phyloP scores from a whole-genome alignment of 2,888 invertebrate genomes.

The Cremastinae sp. region DNA sequence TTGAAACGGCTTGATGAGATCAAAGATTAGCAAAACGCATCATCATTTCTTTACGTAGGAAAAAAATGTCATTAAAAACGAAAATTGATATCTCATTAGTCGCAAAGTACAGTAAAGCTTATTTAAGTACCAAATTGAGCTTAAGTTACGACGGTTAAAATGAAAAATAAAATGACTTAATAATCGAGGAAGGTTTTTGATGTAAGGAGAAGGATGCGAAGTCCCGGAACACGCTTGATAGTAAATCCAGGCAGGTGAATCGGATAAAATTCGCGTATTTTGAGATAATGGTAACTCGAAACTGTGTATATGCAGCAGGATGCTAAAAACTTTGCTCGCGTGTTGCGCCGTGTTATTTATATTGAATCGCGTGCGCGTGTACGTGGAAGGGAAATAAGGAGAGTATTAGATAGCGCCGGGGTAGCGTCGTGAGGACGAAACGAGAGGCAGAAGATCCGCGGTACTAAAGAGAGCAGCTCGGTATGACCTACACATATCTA shows the following conservation, averaged over 20 bases:
- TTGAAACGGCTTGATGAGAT: too few relatives aligned
- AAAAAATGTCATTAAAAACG: too few relatives aligned
- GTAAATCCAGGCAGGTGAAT: too few relatives aligned
- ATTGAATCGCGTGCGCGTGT: background rate
- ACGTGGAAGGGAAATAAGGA: constrained; percentile 4
- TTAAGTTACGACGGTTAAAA: too few relatives aligned
- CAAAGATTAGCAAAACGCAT: too few relatives aligned
- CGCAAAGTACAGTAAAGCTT: too few relatives aligned
- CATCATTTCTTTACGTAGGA: too few relatives aligned
- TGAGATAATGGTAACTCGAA: constrained; percentile 17
- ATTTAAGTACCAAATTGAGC: too few relatives aligned
- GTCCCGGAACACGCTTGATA: too few relatives aligned
- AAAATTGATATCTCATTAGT: too few relatives aligned
- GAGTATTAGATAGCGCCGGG: constrained; percentile 7
- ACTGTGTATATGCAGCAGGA: constrained; percentile 10
- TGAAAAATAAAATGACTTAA: background rate
- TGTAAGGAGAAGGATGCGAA: too few relatives aligned
- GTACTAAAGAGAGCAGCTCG: constrained; percentile 69
- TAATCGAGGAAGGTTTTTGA: background rate
- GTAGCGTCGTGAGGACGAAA: constrained; percentile 24
- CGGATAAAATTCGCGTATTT: constrained; percentile 15
- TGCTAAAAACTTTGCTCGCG: constrained; percentile 28
- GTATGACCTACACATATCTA: constrained; percentile 64
- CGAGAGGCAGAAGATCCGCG: constrained; percentile 53
- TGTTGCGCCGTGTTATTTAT: constrained; percentile 16